Percentiles rank a stretch among this genome's conserved stretches.
Evolutionary conservation across 2,888 invertebrate genomes (phyloP).

Genomic region (Hipparchia sbordonii): DNA sequence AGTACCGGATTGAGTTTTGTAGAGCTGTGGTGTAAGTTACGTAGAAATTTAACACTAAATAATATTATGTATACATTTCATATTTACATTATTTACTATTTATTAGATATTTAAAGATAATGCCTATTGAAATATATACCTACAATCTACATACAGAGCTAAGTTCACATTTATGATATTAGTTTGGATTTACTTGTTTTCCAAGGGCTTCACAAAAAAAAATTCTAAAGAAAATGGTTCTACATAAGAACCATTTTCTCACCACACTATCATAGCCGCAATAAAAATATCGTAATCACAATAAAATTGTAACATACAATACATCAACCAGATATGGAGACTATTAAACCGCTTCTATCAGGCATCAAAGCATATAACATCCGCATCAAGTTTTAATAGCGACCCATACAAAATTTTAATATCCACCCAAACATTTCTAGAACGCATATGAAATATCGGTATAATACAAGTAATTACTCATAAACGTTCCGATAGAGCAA

Average conservation of each 20-base stretch:
- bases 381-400: slow-evolving; percentile 25
- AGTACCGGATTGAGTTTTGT: slow-evolving; percentile 52
- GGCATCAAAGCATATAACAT: slow-evolving; percentile 26
- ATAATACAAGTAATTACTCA: slow-evolving; percentile 39
- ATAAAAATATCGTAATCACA: slow-evolving; percentile 24
- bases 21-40: slow-evolving; percentile 47
- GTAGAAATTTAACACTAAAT: slow-evolving; percentile 24
- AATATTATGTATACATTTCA: neutral
- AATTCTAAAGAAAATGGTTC: too few species aligned
- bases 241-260: neutral
- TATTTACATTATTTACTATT: neutral
- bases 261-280: neutral
- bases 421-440: slow-evolving; percentile 24
- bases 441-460: slow-evolving; percentile 33
- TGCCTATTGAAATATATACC: too few species aligned
- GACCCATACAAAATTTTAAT: slow-evolving; percentile 25
- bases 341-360: slow-evolving; percentile 24
- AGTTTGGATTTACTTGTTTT: neutral
- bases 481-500: slow-evolving; percentile 56
- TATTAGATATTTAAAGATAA: neutral
- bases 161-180: neutral
- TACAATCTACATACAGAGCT: too few species aligned
- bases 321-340: slow-evolving; percentile 30
- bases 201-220: neutral
- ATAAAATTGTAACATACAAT: slow-evolving; percentile 15